Evolutionary conservation across 1,140 invertebrate genomes (phyloP).

Genomic region (Papilio aristodemus): DNA sequence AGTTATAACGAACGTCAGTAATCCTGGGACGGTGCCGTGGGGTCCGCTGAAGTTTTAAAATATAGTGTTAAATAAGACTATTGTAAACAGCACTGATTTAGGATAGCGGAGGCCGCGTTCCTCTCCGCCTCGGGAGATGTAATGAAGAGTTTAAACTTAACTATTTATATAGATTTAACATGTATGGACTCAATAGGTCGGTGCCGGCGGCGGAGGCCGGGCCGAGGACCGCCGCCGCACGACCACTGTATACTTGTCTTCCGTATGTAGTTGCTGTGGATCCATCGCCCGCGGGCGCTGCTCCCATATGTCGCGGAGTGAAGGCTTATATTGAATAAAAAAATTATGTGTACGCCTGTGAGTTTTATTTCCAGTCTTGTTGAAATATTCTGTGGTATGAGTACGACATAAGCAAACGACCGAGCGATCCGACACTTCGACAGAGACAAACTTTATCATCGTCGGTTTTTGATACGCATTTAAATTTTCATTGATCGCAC

Average conservation of each 20-base stretch:
- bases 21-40: not conserved
- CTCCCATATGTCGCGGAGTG: constrained; percentile 24
- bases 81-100: not conserved
- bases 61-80: not conserved
- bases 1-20: constrained; percentile 53
- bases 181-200: not conserved
- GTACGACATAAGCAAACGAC: no score
- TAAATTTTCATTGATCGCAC: no score
- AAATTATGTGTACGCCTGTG: not conserved
- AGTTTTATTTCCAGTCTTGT: not conserved
- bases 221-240: no score
- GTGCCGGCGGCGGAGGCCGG: no score
- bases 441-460: no score
- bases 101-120: no score
- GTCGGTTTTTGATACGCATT: no score
- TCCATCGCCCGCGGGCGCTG: not conserved
- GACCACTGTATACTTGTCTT: constrained; percentile 20
- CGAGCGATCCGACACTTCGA: no score
- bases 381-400: no score
- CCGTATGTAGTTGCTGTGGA: constrained; percentile 24
- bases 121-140: not conserved
- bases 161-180: constrained; percentile 14
- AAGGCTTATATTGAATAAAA: constrained; percentile 29
- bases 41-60: not conserved
- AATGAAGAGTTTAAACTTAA: not conserved